Evolutionary conservation across 2,113 vertebrate species (phyloP).

Genomic region (Nansenia antarctica): DNA sequence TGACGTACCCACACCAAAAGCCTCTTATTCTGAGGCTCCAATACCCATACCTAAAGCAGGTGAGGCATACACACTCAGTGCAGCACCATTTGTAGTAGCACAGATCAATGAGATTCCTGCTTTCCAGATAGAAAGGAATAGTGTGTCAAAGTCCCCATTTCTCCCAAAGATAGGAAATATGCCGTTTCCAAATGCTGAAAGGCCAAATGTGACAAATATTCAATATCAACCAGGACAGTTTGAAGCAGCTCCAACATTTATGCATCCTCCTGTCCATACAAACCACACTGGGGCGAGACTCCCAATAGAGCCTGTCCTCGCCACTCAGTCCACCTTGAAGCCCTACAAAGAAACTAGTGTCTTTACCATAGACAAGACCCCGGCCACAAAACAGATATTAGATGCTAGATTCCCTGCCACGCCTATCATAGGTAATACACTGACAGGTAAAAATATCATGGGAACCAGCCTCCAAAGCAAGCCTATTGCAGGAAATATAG

Average conservation of each 20-base stretch:
- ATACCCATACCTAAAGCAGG: conserved; percentile 61
- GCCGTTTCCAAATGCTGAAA: background rate
- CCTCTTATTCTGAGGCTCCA: conserved; percentile 56
- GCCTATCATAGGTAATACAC: too few species aligned
- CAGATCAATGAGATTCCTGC: conserved; percentile 20
- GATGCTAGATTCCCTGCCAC: too few species aligned
- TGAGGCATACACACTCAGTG: conserved; percentile 58
- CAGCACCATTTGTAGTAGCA: conserved; percentile 37
- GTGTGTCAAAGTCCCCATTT: conserved; percentile 30
- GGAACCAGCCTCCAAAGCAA: background rate
- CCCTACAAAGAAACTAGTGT: too few species aligned
- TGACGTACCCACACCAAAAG: conserved; percentile 54
- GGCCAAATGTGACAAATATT: conserved; percentile 8
- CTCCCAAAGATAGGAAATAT: conserved; percentile 22
- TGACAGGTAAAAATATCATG: too few species aligned
- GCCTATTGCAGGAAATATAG: background rate
- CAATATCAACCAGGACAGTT: conserved; percentile 18
- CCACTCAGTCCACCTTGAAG: conserved; percentile 5
- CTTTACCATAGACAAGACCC: too few species aligned
- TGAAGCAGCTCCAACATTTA: conserved; percentile 10
- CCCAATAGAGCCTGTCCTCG: background rate
- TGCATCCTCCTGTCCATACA: conserved; percentile 5
- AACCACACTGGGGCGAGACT: conserved; percentile 9
- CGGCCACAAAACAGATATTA: too few species aligned
- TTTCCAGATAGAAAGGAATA: conserved; percentile 31